Conservation (phyloP, 2,797 vertebrate genomes). For the Gambelia wislizenii region DNA sequence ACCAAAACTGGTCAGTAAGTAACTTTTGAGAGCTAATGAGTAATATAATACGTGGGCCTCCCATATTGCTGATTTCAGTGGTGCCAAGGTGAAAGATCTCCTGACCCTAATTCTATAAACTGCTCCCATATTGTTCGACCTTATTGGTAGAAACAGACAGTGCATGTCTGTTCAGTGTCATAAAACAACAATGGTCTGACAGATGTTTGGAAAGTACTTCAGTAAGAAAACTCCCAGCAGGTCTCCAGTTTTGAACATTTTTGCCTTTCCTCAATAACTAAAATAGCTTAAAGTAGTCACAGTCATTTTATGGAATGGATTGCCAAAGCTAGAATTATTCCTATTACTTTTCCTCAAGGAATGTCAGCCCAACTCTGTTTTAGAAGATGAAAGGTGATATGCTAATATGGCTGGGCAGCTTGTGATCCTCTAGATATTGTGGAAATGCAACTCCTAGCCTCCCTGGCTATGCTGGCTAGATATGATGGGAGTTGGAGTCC, state of each 20-base stretch:
- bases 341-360: too few species aligned
- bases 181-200: not conserved
- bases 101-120: slow-evolving; percentile 8
- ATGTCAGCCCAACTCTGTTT: not conserved
- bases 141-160: not conserved
- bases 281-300: not conserved
- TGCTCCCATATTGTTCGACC: not conserved
- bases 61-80: not conserved
- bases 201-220: slow-evolving; percentile 42
- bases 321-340: not conserved
- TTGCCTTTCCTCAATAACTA: not conserved
- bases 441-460: too few species aligned
- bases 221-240: slow-evolving; percentile 23
- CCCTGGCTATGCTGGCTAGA: too few species aligned
- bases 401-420: too few species aligned
- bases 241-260: not conserved
- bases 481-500: too few species aligned
- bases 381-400: not conserved
- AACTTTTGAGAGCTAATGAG: slow-evolving; percentile 19
- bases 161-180: not conserved
- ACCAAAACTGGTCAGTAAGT: not conserved
- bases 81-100: slow-evolving; percentile 10
- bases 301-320: not conserved
- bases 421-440: too few species aligned
- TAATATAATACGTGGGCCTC: not conserved